Conservation (phyloP, 2,888 invertebrate genomes). For the Pristionchus japonicus region DNA sequence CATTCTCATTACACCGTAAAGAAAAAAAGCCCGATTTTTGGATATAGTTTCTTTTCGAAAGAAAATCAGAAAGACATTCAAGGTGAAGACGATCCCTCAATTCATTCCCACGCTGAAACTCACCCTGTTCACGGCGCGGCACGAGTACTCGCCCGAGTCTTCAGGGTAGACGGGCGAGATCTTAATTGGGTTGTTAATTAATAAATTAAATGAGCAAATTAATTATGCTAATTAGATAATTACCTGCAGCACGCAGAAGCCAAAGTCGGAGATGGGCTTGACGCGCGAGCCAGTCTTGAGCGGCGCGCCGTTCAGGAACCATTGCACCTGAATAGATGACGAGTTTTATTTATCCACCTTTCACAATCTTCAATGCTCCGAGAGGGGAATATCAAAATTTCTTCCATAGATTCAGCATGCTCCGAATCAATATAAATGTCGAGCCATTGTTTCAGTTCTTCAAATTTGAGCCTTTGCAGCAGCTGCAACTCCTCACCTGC, state of each 20-base stretch:
- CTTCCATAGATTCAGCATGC: too few species aligned
- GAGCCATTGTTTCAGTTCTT: not conserved
- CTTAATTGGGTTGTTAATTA: slow-evolving; percentile 56
- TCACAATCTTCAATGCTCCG: too few species aligned
- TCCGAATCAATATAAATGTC: not conserved
- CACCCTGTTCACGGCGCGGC: slow-evolving; percentile 62
- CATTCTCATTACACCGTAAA: too few species aligned
- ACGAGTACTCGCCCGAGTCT: slow-evolving; percentile 80
- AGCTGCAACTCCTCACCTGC: slow-evolving; percentile 44
- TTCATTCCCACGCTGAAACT: not conserved
- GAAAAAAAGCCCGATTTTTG: too few species aligned
- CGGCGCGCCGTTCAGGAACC: slow-evolving; percentile 93
- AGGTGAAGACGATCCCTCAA: too few species aligned
- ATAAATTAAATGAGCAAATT: not conserved
- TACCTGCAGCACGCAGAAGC: slow-evolving; percentile 91
- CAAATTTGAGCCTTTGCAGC: not conserved
- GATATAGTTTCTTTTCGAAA: too few species aligned
- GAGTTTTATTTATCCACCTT: too few species aligned
- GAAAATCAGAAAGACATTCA: too few species aligned
- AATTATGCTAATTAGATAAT: not conserved
- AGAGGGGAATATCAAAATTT: too few species aligned
- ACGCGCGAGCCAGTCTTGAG: slow-evolving; percentile 92
- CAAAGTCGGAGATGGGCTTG: slow-evolving; percentile 96
- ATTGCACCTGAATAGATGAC: slow-evolving; percentile 78
- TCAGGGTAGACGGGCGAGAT: slow-evolving; percentile 93